These are phyloP conservation scores for Lasioglossum marginatum DNA, from an alignment of 2,888 invertebrate genomes.

Conservation along the genomic window DNA sequence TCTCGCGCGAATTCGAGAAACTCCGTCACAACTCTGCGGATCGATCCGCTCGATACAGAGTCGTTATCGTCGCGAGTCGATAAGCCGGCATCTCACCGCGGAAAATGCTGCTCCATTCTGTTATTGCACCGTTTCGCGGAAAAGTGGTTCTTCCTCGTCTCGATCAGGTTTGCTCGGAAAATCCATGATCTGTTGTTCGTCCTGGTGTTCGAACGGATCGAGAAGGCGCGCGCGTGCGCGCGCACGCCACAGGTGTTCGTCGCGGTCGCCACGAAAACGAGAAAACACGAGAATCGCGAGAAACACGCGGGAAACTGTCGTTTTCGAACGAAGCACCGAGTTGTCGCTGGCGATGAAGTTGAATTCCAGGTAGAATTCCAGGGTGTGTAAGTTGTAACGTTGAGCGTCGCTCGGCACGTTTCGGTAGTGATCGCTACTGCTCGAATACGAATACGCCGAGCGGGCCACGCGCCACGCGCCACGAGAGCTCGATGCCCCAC, in stretches of 20 bases:
- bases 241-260: not conserved
- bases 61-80: slow-evolving; percentile 27
- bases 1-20: not conserved
- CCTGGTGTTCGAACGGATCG: not conserved
- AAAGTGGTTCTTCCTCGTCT: not conserved
- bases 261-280: not conserved
- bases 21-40: not conserved
- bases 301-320: not conserved
- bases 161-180: rapidly evolving
- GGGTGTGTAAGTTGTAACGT: slow-evolving; percentile 45
- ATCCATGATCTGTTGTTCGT: not conserved
- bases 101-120: not conserved
- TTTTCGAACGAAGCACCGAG: not conserved
- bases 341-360: not conserved
- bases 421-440: slow-evolving; percentile 43
- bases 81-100: not conserved
- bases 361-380: too few species aligned
- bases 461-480: slow-evolving; percentile 57
- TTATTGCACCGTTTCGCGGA: not conserved
- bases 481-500: slow-evolving; percentile 40
- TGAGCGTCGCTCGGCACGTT: slow-evolving; percentile 40
- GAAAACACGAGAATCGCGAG: not conserved
- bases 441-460: slow-evolving; percentile 46
- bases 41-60: not conserved
- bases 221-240: not conserved